Conservation (phyloP, 2,113 vertebrate species). For the Ia io region DNA sequence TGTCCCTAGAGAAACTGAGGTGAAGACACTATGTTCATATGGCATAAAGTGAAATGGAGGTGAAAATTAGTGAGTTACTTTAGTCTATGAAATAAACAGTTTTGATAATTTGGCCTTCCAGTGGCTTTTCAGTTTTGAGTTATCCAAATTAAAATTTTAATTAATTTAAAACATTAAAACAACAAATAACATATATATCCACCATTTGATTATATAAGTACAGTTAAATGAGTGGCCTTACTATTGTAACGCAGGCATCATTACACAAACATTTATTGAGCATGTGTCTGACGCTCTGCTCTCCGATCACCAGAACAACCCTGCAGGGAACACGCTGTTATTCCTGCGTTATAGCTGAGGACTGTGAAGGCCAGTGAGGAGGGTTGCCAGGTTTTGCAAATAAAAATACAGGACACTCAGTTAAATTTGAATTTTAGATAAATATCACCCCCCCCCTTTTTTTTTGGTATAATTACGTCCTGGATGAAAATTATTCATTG, state of each 20-base stretch:
- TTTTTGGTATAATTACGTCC: not conserved
- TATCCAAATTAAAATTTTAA: not conserved
- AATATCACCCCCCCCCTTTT: not conserved
- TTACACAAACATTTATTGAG: not conserved
- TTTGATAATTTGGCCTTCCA: slow-evolving; percentile 1
- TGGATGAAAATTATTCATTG: not conserved
- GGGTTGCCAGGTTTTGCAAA: not conserved
- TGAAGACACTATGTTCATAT: not conserved
- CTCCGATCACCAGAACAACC: not conserved
- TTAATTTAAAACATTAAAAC: not conserved
- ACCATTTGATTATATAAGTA: not conserved
- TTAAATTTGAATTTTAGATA: slow-evolving; percentile 9
- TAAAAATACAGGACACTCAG: not conserved
- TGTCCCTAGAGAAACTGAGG: slow-evolving; percentile 57
- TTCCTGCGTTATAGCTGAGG: not conserved
- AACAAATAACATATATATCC: not conserved
- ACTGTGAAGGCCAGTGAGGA: not conserved
- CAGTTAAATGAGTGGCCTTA: not conserved
- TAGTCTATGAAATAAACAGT: not conserved
- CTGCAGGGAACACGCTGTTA: not conserved
- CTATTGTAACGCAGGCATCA: not conserved
- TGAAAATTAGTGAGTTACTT: slow-evolving; percentile 39
- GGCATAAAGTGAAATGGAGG: slow-evolving; percentile 18
- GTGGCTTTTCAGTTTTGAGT: slow-evolving; percentile 10
- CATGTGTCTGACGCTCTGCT: not conserved